Evolutionary conservation across 2,113 vertebrate species (phyloP).

Genomic region (Morone saxatilis): DNA sequence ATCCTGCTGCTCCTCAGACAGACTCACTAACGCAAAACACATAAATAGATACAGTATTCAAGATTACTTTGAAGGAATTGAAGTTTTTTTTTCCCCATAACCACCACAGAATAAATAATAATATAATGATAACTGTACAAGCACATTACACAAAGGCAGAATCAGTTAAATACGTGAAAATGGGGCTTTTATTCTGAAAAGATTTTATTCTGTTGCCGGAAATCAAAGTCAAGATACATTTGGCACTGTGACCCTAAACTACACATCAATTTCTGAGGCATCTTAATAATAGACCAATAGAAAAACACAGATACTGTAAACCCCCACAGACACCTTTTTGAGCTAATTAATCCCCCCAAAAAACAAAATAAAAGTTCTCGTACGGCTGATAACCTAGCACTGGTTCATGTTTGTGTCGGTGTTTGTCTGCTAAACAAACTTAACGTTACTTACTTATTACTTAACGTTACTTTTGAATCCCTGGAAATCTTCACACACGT

Average conservation of each 20-base stretch:
- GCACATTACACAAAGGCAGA: not conserved
- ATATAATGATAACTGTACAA: not conserved
- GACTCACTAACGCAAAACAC: conserved; percentile 82
- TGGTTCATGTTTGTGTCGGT: not conserved
- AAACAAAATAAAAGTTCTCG: not conserved
- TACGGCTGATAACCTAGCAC: not conserved
- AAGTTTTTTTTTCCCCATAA: not conserved
- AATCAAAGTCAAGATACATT: not conserved
- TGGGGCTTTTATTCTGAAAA: not conserved
- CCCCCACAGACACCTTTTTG: not conserved
- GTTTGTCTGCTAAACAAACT: conserved; percentile 5
- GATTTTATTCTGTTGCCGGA: not conserved
- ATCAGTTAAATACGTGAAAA: not conserved
- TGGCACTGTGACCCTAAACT: not conserved
- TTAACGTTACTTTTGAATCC: conserved; percentile 20
- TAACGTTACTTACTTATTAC: not conserved
- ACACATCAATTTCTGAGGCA: not conserved
- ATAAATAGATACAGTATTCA: not conserved
- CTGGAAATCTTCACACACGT: not conserved
- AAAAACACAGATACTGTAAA: not conserved
- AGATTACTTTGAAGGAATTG: not conserved
- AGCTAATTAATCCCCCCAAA: not conserved
- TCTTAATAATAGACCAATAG: not conserved
- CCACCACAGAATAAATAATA: not conserved
- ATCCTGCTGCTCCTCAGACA: conserved; percentile 52